These are phyloP conservation scores for Scaeva pyrastri DNA, from an alignment of 2,888 invertebrate species.

Conservation along the genomic window DNA sequence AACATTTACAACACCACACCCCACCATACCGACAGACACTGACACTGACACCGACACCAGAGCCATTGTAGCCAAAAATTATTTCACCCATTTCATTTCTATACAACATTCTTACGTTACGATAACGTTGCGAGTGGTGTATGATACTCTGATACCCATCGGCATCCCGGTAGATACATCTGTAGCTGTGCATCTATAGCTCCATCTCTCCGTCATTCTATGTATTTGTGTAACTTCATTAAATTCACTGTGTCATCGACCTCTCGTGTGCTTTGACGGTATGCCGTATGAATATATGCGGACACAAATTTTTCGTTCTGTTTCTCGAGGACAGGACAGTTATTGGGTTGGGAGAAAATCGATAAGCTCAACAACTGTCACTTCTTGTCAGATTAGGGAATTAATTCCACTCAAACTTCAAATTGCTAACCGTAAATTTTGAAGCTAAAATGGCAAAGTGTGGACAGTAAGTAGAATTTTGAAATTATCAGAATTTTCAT, in stretches of 20 bases:
- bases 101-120: conserved; percentile 13
- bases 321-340: conserved; percentile 2
- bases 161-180: neutral
- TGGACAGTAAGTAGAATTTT: too few relatives aligned
- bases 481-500: too few relatives aligned
- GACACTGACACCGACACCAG: neutral
- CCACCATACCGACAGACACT: conserved; percentile 1
- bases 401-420: too few relatives aligned
- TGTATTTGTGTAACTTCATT: conserved; percentile 60
- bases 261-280: conserved; percentile 27
- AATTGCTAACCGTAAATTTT: too few relatives aligned
- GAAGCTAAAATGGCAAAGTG: too few relatives aligned
- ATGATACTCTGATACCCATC: conserved; percentile 21
- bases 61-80: conserved; percentile 22
- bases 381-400: too few relatives aligned
- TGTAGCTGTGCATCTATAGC: conserved; percentile 13
- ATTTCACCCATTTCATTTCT: conserved; percentile 26
- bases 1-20: conserved; percentile 48
- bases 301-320: conserved; percentile 34
- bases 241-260: conserved; percentile 71
- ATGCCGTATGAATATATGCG: neutral
- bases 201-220: neutral
- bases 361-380: neutral
- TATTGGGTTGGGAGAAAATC: conserved; percentile 27
- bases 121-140: conserved; percentile 14